Conservation (phyloP, 2,888 invertebrate genomes). For the Agapostemon virescens region DNA sequence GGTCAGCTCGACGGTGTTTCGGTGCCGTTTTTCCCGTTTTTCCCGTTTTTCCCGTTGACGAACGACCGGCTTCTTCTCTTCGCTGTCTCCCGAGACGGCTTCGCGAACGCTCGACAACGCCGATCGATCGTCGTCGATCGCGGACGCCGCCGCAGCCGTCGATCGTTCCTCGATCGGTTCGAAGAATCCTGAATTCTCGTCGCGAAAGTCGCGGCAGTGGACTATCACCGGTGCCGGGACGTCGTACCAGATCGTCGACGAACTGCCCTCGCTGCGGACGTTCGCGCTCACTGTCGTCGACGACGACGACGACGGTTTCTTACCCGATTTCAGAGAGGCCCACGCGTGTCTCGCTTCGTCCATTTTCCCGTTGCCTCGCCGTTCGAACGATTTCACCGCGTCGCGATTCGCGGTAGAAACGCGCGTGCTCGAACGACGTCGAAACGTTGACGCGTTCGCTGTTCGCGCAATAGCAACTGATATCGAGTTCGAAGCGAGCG, state of each 20-base stretch:
- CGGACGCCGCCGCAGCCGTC: background rate
- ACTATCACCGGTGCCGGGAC: conserved; percentile 73
- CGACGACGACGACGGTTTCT: conserved; percentile 49
- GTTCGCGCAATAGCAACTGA: background rate
- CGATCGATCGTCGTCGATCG: background rate
- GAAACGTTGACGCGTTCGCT: background rate
- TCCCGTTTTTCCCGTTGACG: conserved; percentile 49
- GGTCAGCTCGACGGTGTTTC: conserved; percentile 74
- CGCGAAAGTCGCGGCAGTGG: conserved; percentile 68
- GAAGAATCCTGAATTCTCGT: background rate
- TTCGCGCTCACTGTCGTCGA: background rate
- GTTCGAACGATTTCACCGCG: background rate
- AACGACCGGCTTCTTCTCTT: background rate
- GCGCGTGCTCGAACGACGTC: background rate
- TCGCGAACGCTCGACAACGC: background rate
- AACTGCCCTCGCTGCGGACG: conserved; percentile 31
- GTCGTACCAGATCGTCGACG: conserved; percentile 75
- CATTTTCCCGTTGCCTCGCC: conserved; percentile 61
- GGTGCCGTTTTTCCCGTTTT: conserved; percentile 65
- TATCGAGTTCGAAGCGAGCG: background rate
- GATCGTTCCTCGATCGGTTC: background rate
- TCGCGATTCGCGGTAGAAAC: background rate
- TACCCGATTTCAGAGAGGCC: conserved; percentile 69
- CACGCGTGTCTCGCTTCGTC: conserved; percentile 74
- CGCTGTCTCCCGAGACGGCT: conserved; percentile 41